Base-by-base conservation (phyloP, 2,113 vertebrate genomes). In the Gymnobelideus leadbeateri region DNA sequence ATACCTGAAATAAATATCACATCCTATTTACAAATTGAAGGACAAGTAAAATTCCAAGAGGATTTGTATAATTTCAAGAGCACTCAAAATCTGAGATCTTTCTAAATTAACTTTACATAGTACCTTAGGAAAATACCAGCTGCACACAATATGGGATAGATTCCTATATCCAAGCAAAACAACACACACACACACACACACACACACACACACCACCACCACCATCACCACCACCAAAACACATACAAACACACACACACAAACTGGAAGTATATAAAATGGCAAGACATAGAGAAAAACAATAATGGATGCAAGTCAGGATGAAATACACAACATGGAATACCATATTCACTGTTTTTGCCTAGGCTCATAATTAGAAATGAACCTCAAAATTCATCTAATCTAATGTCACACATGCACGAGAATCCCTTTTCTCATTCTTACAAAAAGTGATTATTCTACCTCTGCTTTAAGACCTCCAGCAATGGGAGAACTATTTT, bases 21-120 rank as follows among this genome's bases (percentile, higher is more conserved):
- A 25, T n/a, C 54, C 46, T 28, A 37, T 91, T 90, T 23, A 47
- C 24, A 96, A 96, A 96, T 91, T 25, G 54, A 91, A 90, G 28
- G 51, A 53, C 43, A 94, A 93, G 92, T 84, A 93, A 0, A 94
- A 95, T 3, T 68, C n/a, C 61, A 94, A 91, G 31, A 51, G 49
- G 57, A 95, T 61, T 61, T 61, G 28, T 61, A 61, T 9, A 61
- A 14, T 61, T 61, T 31, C 28, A 61, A 61, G 61, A 68, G 31
- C 14, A n/a, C 25, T 68, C 26, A 57, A 57, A 28, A 57, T 57
- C 55, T 57, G 3, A 68, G n/a, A 19, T 68, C 3, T 68, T 68
- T 68, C 31, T n/a, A 37, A 68, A n/a, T 37, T 68, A 68, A 37
- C 31, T 16, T 68, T 16, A 16, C 37, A 14, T 37, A 37, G 28